phyloP scores from a whole-genome alignment of 2,888 invertebrate genomes.

The Rhamnusium bicolor region DNA sequence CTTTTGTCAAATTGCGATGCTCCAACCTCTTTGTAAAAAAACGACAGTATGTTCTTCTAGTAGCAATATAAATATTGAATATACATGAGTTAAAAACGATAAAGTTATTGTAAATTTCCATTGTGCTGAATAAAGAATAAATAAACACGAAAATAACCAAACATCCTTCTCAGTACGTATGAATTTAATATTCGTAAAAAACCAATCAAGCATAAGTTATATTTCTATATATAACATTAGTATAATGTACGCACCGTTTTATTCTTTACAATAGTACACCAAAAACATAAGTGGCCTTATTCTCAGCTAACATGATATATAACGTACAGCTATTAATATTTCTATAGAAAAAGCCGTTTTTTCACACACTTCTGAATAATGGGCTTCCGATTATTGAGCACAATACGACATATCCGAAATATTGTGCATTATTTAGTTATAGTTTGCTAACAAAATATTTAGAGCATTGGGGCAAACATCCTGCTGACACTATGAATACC shows the following conservation, averaged over 20 bases:
- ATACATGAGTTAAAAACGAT: not conserved
- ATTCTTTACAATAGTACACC: slow-evolving; percentile 52
- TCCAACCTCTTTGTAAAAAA: not conserved
- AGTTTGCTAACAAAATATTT: slow-evolving; percentile 63
- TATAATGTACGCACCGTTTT: slow-evolving; percentile 44
- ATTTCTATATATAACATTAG: slow-evolving; percentile 37
- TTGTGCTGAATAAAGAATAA: not conserved
- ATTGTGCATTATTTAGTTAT: slow-evolving; percentile 59
- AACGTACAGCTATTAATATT: slow-evolving; percentile 58
- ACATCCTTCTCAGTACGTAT: slow-evolving; percentile 27
- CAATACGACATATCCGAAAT: slow-evolving; percentile 44
- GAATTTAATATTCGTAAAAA: slow-evolving; percentile 38
- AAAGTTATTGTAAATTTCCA: not conserved
- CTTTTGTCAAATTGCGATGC: not conserved
- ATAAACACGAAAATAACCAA: slow-evolving; percentile 26
- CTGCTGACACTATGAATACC: slow-evolving; percentile 58
- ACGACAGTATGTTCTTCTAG: not conserved
- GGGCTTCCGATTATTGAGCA: slow-evolving; percentile 55
- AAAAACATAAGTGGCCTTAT: slow-evolving; percentile 61
- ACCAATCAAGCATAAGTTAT: slow-evolving; percentile 38
- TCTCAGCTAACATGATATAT: slow-evolving; percentile 54
- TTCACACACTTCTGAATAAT: slow-evolving; percentile 62
- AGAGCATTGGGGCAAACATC: slow-evolving; percentile 65
- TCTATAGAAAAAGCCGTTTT: slow-evolving; percentile 60
- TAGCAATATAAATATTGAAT: not conserved